Base-by-base conservation (phyloP, 2,113 vertebrate genomes). In the Taxidea taxus region DNA sequence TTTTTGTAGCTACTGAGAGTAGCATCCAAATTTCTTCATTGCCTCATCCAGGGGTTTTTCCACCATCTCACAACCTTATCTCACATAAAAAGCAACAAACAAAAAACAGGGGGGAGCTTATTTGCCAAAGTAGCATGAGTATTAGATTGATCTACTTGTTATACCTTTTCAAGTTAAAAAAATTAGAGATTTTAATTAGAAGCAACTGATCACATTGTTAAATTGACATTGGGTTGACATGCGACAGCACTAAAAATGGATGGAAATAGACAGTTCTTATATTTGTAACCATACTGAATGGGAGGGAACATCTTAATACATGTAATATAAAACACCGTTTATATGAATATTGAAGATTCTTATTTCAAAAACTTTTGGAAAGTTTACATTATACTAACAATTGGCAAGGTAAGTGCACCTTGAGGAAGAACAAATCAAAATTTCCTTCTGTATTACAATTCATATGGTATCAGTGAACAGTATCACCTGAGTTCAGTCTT, bases 331-430 rank as follows among this genome's bases (percentile, higher is more conserved):
- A 81, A 42, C 23, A 83, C 27, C 58, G 34, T 44, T 12, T 78
- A 72, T 70, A 23, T 91, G 51, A 70, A 47, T 88, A 84, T 70
- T 94, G 83, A 60, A 72, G 51, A 66, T 88, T 84, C 10, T 56
- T 78, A 72, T 83, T 49, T 96, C 34, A 64, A 92, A 64, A 49
- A n/a, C 25, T 72, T 87, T 29, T 68, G 34, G 27, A 29, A 87
- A 54, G 12, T 77, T 81, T 74, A 77, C 42, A 84, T n/a, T 88
- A 99, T 99, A 77, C 98, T 99, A 95, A 93, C 99, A 90, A 5
- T 99, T 58, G 99, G 99, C 96, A 97, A 99, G 99, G 99, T 99
- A 97, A 47, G 95, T 47, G 95, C 64, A 60, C 77, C 54, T 96
- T 47, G 3, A 49, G 34, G 42, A 25, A 62, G 25, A 84, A 64